Percentiles rank a stretch among this genome's conserved stretches.
Evolutionary conservation across 2,888 invertebrate species (phyloP).

Genomic region (Nebria salina): DNA sequence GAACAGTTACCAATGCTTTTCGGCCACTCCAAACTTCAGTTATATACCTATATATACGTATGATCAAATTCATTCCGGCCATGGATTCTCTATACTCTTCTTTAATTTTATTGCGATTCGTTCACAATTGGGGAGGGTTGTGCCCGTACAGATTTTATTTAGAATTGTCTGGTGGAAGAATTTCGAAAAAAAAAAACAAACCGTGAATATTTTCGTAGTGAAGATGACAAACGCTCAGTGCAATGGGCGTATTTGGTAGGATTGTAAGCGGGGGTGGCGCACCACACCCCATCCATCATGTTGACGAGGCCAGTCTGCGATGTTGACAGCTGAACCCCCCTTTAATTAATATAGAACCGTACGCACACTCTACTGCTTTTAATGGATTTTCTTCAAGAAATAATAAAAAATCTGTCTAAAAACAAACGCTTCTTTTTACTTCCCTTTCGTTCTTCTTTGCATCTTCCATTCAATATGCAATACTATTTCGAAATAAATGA

Average conservation of each 20-base stretch:
- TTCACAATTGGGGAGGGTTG: too few species aligned
- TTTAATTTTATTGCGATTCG: too few species aligned
- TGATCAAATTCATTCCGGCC: not conserved
- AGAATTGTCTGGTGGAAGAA: too few species aligned
- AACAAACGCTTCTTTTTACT: not conserved
- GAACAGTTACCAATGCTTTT: not conserved
- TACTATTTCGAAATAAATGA: too few species aligned
- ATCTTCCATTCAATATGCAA: too few species aligned
- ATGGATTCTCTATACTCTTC: not conserved
- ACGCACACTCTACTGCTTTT: slow-evolving; percentile 55
- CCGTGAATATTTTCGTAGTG: not conserved
- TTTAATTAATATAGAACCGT: slow-evolving; percentile 62
- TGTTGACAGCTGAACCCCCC: slow-evolving; percentile 59
- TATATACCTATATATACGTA: not conserved
- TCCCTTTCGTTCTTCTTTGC: too few species aligned
- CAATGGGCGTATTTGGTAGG: not conserved
- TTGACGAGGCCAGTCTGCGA: slow-evolving; percentile 56
- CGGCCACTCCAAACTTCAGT: not conserved
- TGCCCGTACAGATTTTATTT: too few species aligned
- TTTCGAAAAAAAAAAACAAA: too few species aligned
- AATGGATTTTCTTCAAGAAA: slow-evolving; percentile 57
- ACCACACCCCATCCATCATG: slow-evolving; percentile 58
- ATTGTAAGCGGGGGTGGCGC: not conserved
- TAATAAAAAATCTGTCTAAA: not conserved
- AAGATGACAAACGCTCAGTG: not conserved